Base-by-base conservation (phyloP, 2,888 invertebrate species). In the Hydrotaea diabolus region DNA sequence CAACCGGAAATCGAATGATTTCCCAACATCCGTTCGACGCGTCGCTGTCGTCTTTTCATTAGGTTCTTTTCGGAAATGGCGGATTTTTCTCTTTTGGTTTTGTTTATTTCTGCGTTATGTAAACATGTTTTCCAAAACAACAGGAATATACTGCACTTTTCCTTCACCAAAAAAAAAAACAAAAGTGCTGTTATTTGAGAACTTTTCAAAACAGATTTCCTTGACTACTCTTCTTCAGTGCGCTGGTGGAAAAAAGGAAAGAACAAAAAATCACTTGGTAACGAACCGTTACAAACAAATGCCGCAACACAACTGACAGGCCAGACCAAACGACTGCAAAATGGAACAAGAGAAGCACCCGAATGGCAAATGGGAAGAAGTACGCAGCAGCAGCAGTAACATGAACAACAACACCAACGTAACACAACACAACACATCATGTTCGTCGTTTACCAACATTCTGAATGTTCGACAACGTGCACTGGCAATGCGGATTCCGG, bases 201-300 rank as follows among this genome's bases (percentile, higher is more conserved):
- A 9, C 11, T 69, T 46, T 43, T 69, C 19, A 23, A 46, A 69
- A 46, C 43, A 23, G 46, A 46, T 69, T 46, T 69, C 3, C 15
- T 15, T 46, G 36, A 73, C 73, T 57, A n/a, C n/a, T n/a, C n/a
- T n/a, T n/a, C n/a, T n/a, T 43, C 43, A 13, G 13, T 31, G 31
- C 7, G 31, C 31, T 31, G 31, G 31, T 31, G 21, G 69, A 46
- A 55, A 53, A 17, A 66, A 39, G 26, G 55, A 57, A 11, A 55
- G 55, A 76, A 69, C 69, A 77, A 76, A 39, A 76, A 57, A 36
- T 39, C 26, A 80, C 69, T 69, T 69, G 69, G 69, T 69, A 78
- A 78, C 82, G 62, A 83, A 85, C 85, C 80, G 83, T 85, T 85
- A 85, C 78, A 83, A 77, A 80, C 77, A 85, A 83, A 83, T 75